phyloP scores from a whole-genome alignment of 2,113 vertebrate genomes.

The Laticauda colubrina region DNA sequence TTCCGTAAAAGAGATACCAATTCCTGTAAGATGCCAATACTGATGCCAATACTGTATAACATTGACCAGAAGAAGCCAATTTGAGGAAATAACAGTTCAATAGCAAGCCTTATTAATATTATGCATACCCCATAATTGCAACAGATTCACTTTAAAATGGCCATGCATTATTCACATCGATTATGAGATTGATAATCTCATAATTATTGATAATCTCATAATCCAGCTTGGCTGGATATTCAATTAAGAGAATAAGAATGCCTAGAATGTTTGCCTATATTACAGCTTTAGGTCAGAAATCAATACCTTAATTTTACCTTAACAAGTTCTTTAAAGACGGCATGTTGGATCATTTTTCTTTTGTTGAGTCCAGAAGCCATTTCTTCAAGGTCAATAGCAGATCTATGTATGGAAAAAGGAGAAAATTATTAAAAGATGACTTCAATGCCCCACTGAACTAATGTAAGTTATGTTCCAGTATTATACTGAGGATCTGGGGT shows the following conservation, averaged over 20 bases:
- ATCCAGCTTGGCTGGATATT: neutral
- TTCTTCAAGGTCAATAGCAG: slow-evolving; percentile 97
- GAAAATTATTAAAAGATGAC: neutral
- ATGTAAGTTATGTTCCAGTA: neutral
- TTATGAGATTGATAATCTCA: neutral
- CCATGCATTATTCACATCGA: neutral
- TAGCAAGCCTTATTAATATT: neutral
- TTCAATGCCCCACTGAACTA: neutral
- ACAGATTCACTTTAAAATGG: neutral
- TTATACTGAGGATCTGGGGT: neutral
- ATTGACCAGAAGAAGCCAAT: too few relatives aligned
- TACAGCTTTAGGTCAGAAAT: neutral
- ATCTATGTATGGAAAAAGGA: slow-evolving; percentile 69
- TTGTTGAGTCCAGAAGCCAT: slow-evolving; percentile 99
- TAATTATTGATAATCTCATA: too few relatives aligned
- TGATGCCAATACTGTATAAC: too few relatives aligned
- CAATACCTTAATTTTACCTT: slow-evolving; percentile 77
- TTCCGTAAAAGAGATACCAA: too few relatives aligned
- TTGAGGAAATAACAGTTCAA: neutral
- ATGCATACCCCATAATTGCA: neutral
- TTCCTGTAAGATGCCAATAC: too few relatives aligned
- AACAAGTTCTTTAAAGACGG: slow-evolving; percentile 98
- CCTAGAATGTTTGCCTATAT: neutral
- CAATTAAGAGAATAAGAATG: neutral
- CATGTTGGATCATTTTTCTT: slow-evolving; percentile 98